These are phyloP conservation scores for Sceliomorpha sp. DNA, from an alignment of 2,888 invertebrate genomes.

Conservation along the genomic window DNA sequence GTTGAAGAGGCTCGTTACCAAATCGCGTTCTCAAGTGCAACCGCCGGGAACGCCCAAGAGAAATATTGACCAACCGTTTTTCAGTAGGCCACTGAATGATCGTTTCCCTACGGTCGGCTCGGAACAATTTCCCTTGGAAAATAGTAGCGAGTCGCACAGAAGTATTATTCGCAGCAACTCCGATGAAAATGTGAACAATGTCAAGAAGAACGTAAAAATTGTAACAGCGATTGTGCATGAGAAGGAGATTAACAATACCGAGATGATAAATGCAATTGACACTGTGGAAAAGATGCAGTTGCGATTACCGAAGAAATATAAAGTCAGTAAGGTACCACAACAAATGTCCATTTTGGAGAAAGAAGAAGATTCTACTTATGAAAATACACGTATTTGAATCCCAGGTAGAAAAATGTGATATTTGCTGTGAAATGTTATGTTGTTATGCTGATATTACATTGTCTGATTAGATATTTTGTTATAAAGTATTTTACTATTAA, in stretches of 20 bases:
- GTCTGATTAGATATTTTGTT: no score
- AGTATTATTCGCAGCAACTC: not conserved
- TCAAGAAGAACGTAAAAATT: not conserved
- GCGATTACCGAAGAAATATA: not conserved
- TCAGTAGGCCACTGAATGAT: conserved; percentile 59
- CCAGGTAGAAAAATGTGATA: no score
- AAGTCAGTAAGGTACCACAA: not conserved
- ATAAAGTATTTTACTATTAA: no score
- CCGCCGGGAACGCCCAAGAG: conserved; percentile 69
- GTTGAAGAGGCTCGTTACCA: conserved; percentile 48
- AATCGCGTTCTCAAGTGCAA: conserved; percentile 29
- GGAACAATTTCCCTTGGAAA: not conserved
- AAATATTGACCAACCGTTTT: conserved; percentile 66
- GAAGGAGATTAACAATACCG: not conserved
- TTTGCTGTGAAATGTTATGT: no score
- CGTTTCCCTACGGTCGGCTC: conserved; percentile 45
- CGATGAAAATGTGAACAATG: not conserved
- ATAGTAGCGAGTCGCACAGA: not conserved
- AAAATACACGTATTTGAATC: not conserved
- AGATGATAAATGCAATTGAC: not conserved
- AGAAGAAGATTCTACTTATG: not conserved
- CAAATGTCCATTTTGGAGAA: not conserved
- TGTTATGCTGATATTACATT: no score
- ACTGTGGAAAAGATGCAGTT: not conserved
- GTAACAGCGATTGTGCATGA: not conserved